Base-by-base conservation (phyloP, 2,888 invertebrate genomes). In the Ectemnius continuus region DNA sequence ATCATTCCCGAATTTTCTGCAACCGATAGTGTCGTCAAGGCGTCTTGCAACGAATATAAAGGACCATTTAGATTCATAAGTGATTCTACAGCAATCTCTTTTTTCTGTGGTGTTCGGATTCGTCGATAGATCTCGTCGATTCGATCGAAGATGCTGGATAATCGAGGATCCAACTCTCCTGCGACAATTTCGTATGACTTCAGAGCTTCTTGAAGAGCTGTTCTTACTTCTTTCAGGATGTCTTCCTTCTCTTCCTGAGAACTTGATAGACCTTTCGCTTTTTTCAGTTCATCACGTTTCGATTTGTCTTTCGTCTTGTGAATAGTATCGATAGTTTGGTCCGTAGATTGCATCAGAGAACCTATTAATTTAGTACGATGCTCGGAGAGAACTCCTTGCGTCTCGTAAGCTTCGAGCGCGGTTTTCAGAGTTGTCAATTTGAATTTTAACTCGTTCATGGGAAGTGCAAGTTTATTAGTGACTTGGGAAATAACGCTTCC, bases 321-420 rank as follows among this genome's bases (percentile, higher is more conserved):
- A 4, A 88, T 68, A 72, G 80, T 86, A 58, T 82, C 79, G 4
- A 81, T 82, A 0, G 84, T 82, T 16, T 73, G 73, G 0, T 81
- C 80, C 4, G 85, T 70, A 4, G 85, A 86, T 0, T 81, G 83
- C 59, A 85, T 86, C 0, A 88, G 73, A n/a, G 86, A 82, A 6
- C 80, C 69, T 4, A 88, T 84, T 56, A 88, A 77, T 2, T 84
- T 82, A 1, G 86, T 83, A 8, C 87, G 83, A 68, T 87, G 83
- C 62, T 88, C 86, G n/a, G 84, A 82, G 0, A 84, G 62, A 11
- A 80, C 74, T 1, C 82, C 86, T 28, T 64, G 76, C 4, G 78
- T 78, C 69, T 89, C 88, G 16, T 89, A 88, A 8, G 85, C 88
- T 67, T 89, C 86, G 56, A 90, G 75, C 0, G 88, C 87, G 1